Evolutionary conservation across 2,888 invertebrate species (phyloP).

Genomic region (Monoplex corrugatus): DNA sequence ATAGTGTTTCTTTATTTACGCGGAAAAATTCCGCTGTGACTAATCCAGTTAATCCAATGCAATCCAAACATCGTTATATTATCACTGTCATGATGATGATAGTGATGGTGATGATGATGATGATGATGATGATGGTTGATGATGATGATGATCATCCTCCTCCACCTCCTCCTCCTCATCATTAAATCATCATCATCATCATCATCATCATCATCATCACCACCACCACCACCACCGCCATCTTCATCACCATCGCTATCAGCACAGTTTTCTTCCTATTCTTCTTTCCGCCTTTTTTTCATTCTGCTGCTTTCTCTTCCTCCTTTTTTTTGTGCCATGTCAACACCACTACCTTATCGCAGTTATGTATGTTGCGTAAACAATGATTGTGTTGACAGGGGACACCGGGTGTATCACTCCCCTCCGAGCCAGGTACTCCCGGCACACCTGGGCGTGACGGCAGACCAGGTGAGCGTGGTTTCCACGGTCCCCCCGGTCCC

Average conservation of each 20-base stretch:
- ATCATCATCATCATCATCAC: background rate
- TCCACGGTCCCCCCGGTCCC: slow-evolving; percentile 52
- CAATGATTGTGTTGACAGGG: background rate
- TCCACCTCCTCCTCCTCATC: background rate
- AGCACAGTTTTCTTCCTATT: background rate
- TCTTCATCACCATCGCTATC: background rate
- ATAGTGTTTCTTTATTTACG: no score
- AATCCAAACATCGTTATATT: background rate
- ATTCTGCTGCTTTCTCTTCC: background rate
- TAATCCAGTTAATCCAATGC: background rate
- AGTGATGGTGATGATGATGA: background rate
- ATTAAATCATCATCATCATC: background rate
- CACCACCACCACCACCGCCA: background rate
- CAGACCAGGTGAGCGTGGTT: background rate
- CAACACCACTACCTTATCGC: background rate
- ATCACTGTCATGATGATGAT: background rate
- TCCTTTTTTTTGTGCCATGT: background rate
- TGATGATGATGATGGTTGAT: background rate
- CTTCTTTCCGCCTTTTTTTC: background rate
- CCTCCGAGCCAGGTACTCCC: slow-evolving; percentile 44
- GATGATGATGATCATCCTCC: no score
- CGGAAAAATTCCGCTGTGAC: no score
- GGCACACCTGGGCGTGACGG: slow-evolving; percentile 47
- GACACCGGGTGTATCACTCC: background rate
- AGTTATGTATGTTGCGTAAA: no score